These are phyloP conservation scores for Rhinopomastus cyanomelas DNA, from an alignment of 2,113 vertebrate species.

Conservation along the genomic window DNA sequence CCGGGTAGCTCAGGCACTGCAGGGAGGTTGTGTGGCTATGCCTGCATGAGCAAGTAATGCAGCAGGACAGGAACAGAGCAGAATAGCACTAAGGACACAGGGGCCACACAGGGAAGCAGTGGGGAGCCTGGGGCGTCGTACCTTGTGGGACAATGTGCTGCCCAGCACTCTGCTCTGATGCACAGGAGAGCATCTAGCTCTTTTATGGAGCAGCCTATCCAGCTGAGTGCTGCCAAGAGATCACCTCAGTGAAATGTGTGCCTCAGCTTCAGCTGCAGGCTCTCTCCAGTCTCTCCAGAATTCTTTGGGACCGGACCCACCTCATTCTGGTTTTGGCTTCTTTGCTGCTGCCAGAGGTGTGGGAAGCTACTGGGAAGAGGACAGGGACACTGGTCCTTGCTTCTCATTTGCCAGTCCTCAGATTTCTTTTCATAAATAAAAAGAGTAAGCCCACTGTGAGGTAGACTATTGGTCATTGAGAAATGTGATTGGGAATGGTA, in stretches of 20 bases:
- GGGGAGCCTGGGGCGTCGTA: background rate
- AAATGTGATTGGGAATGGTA: background rate
- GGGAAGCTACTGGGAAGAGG: background rate
- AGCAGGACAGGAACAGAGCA: rapidly evolving
- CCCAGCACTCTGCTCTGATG: rapidly evolving
- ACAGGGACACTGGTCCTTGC: background rate
- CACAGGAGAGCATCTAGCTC: background rate
- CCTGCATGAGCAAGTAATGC: background rate
- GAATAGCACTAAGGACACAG: rapidly evolving
- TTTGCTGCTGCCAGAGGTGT: background rate
- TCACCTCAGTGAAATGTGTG: rapidly evolving
- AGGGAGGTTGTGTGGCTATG: rapidly evolving
- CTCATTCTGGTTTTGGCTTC: background rate
- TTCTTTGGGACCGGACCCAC: background rate
- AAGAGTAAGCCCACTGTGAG: background rate
- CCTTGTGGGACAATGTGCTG: rapidly evolving
- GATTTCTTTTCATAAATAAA: background rate
- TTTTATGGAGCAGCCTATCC: background rate
- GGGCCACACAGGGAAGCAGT: rapidly evolving
- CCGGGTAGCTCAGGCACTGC: background rate
- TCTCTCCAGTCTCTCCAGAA: background rate
- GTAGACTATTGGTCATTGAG: background rate
- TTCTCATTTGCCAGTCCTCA: background rate
- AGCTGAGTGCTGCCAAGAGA: background rate
- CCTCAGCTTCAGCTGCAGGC: background rate